Conservation (phyloP, 2,888 invertebrate genomes). For the Agrotis ipsilon region DNA sequence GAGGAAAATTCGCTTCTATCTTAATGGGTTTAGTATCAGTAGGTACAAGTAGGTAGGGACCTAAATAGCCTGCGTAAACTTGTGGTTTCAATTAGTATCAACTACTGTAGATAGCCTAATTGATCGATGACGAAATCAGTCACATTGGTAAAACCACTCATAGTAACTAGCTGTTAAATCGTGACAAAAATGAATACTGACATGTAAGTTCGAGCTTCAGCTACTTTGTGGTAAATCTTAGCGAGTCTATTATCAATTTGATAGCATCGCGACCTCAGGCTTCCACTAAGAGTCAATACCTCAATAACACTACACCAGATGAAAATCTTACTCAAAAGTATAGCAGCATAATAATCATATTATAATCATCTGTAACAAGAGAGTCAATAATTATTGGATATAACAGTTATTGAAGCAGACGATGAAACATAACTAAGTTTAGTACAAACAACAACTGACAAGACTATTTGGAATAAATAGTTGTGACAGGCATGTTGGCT, state of each 20-base stretch:
- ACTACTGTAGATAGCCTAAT: conserved; percentile 43
- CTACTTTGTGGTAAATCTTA: neutral
- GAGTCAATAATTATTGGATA: neutral
- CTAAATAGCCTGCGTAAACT: conserved; percentile 76
- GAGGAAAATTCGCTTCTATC: conserved; percentile 69
- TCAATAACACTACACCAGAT: neutral
- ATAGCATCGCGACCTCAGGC: neutral
- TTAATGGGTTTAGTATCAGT: conserved; percentile 82
- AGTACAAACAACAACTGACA: conserved; percentile 24
- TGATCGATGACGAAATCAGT: conserved; percentile 34
- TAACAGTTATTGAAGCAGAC: neutral
- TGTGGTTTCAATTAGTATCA: conserved; percentile 72
- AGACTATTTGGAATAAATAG: conserved; percentile 69
- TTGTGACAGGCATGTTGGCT: conserved; percentile 85
- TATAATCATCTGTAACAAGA: too few relatives aligned
- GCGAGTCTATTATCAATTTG: neutral
- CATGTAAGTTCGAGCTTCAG: neutral
- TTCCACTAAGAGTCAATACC: neutral
- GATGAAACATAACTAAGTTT: neutral
- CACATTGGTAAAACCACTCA: conserved; percentile 39
- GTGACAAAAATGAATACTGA: too few relatives aligned
- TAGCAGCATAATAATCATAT: too few relatives aligned
- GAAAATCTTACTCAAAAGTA: neutral
- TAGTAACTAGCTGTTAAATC: neutral
- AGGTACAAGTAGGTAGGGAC: conserved; percentile 72